These are phyloP conservation scores for Trigoniulus corallinus DNA, from an alignment of 1,140 invertebrate genomes.

Conservation along the genomic window DNA sequence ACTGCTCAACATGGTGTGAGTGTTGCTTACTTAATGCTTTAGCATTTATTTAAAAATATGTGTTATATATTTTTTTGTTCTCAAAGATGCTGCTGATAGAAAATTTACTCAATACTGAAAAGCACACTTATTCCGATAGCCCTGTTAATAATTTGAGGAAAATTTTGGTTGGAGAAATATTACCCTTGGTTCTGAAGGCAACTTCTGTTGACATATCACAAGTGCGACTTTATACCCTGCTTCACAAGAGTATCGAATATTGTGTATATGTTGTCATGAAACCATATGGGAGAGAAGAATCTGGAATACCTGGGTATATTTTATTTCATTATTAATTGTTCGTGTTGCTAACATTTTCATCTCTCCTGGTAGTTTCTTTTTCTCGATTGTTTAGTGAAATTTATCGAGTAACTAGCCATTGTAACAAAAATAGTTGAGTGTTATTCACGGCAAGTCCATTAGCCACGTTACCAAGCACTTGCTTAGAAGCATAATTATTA, in stretches of 20 bases:
- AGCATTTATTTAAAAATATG: not conserved
- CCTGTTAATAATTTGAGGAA: not conserved
- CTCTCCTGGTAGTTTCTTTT: too few relatives aligned
- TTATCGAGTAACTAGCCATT: too few relatives aligned
- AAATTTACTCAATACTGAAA: not conserved
- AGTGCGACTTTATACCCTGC: not conserved
- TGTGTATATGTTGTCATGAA: not conserved
- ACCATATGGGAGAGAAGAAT: not conserved
- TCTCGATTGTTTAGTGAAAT: too few relatives aligned
- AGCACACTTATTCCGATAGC: not conserved
- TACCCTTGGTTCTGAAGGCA: not conserved
- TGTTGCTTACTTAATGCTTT: not conserved
- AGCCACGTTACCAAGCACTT: too few relatives aligned
- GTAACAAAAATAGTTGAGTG: too few relatives aligned
- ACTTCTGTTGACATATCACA: not conserved
- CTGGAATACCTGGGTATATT: slow-evolving; percentile 1
- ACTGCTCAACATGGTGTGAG: slow-evolving; percentile 51
- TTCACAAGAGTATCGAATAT: not conserved
- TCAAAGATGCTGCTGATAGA: not conserved
- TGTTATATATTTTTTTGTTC: not conserved
- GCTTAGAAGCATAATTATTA: too few relatives aligned
- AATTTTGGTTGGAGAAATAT: not conserved
- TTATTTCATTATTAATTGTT: not conserved
- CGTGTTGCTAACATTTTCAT: too few relatives aligned
- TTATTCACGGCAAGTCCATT: too few relatives aligned